Evolutionary conservation across 2,888 invertebrate genomes (phyloP).

Genomic region (Himalopsyche tibetana): DNA sequence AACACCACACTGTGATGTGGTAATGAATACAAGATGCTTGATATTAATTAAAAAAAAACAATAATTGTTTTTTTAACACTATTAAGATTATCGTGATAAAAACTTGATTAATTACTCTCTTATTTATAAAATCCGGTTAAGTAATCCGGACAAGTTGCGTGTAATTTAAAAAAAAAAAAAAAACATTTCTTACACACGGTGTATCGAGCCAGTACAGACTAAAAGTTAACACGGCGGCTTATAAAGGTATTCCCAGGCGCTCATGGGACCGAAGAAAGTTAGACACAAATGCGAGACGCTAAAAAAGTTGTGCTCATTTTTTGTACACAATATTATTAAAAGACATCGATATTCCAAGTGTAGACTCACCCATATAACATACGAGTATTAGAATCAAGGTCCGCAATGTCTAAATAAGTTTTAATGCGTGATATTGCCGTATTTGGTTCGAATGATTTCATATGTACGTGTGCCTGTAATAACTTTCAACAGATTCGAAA

Average conservation of each 20-base stretch:
- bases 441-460: conserved; percentile 2
- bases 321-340: not conserved
- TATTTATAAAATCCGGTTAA: too few relatives aligned
- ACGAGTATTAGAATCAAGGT: not conserved
- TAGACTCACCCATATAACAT: conserved; percentile 17
- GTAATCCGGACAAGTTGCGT: too few relatives aligned
- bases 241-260: conserved; percentile 52
- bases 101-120: too few relatives aligned
- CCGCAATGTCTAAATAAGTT: not conserved
- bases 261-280: conserved; percentile 50
- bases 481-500: conserved; percentile 17
- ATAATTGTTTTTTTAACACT: too few relatives aligned
- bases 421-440: not conserved
- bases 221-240: not conserved
- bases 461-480: conserved; percentile 8
- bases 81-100: too few relatives aligned
- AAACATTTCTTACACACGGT: not conserved
- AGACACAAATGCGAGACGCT: conserved; percentile 45
- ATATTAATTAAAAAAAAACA: too few relatives aligned
- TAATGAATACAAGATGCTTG: too few relatives aligned
- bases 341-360: not conserved
- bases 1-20: too few relatives aligned
- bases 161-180: too few relatives aligned
- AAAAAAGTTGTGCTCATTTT: conserved; percentile 57
- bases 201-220: not conserved